These are phyloP conservation scores for Spea multiplicata DNA, from an alignment of 2,113 vertebrate genomes.

Conservation along the genomic window DNA sequence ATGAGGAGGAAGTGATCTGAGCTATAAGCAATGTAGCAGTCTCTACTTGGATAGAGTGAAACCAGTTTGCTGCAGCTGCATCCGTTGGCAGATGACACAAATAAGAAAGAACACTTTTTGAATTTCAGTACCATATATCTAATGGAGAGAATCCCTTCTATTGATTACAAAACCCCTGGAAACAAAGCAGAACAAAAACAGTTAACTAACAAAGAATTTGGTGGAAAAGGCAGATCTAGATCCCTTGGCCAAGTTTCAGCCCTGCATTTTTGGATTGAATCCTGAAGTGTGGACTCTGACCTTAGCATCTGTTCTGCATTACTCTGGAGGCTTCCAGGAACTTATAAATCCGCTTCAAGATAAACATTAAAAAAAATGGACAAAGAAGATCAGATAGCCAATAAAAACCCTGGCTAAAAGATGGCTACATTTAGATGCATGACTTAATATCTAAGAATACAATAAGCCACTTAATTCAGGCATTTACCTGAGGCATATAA, in stretches of 20 bases:
- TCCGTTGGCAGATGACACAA: conserved; percentile 23
- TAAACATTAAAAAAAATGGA: conserved; percentile 10
- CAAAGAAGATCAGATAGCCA: too few species aligned
- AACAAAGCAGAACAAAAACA: too few species aligned
- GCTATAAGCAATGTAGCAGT: conserved; percentile 11
- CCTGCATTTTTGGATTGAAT: conserved; percentile 15
- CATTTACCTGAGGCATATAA: too few species aligned
- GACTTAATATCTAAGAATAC: too few species aligned
- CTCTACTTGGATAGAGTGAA: conserved; percentile 30
- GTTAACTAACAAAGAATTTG: neutral
- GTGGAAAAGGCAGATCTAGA: conserved; percentile 5
- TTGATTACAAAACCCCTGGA: neutral
- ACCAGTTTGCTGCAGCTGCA: conserved; percentile 33
- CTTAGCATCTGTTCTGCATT: conserved; percentile 41
- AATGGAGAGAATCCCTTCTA: neutral
- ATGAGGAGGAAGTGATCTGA: conserved; percentile 39
- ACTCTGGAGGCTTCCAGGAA: conserved; percentile 28
- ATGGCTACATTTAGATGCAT: too few species aligned
- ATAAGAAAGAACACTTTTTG: neutral
- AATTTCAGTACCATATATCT: neutral
- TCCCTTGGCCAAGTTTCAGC: neutral
- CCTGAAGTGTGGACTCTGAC: conserved; percentile 27
- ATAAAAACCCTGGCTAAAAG: too few species aligned
- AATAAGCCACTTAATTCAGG: too few species aligned
- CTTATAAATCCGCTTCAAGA: conserved; percentile 24